These are phyloP conservation scores for Dromas ardeola DNA, from an alignment of 2,113 vertebrate species.

Conservation along the genomic window DNA sequence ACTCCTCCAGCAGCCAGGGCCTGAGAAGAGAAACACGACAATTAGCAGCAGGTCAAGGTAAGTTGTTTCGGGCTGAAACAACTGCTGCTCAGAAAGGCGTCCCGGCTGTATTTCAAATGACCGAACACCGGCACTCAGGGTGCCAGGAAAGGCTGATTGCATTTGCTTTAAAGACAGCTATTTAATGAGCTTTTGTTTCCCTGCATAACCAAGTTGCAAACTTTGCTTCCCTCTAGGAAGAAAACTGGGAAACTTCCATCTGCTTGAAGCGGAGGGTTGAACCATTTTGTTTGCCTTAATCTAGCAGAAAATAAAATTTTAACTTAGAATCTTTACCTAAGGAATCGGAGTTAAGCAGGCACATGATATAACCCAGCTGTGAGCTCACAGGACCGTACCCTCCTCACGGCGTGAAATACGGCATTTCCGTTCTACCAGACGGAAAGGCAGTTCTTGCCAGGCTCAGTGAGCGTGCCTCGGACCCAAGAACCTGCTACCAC, in stretches of 20 bases:
- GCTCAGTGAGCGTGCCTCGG: fast-evolving
- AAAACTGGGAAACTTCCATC: not conserved
- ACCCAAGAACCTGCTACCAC: not conserved
- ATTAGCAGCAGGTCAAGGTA: not conserved
- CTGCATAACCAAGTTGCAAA: not conserved
- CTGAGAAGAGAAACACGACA: conserved; percentile 65
- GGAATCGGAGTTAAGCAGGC: not conserved
- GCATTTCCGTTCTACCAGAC: not conserved
- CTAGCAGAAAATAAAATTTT: not conserved
- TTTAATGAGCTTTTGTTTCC: not conserved
- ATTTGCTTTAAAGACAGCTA: not conserved
- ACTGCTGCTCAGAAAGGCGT: not conserved
- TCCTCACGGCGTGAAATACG: not conserved
- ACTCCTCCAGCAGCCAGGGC: conserved; percentile 94
- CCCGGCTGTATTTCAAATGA: not conserved
- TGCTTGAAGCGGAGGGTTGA: not conserved
- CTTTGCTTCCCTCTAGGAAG: not conserved
- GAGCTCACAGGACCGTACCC: fast-evolving
- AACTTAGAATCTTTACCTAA: not conserved
- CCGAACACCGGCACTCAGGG: not conserved
- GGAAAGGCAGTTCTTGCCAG: not conserved
- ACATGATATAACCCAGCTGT: not conserved
- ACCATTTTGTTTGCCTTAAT: not conserved
- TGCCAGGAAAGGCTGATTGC: not conserved
- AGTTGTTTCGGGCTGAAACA: not conserved